These are phyloP conservation scores for Oenanthe oenanthe DNA, from an alignment of 2,113 vertebrate genomes.

Conservation along the genomic window DNA sequence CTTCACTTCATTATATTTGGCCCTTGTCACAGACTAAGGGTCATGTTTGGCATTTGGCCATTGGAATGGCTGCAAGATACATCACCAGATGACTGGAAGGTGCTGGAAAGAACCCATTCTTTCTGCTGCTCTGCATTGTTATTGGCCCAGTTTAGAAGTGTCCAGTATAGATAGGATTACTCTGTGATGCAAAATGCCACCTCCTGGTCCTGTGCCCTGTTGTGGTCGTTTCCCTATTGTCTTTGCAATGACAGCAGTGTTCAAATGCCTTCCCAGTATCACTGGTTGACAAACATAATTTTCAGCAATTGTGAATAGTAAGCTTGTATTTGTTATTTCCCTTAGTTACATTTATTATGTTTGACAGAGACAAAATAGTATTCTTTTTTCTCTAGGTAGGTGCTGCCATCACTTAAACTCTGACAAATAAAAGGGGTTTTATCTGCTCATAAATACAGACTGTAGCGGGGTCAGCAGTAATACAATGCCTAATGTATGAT, in stretches of 20 bases:
- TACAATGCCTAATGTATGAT: not conserved
- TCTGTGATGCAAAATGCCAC: not conserved
- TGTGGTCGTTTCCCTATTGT: fast-evolving
- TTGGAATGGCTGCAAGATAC: not conserved
- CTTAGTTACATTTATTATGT: not conserved
- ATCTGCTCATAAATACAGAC: not conserved
- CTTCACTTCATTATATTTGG: not conserved
- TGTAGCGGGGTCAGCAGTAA: not conserved
- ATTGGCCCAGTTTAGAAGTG: not conserved
- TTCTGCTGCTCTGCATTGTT: not conserved
- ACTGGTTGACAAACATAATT: not conserved
- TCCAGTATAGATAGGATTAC: fast-evolving
- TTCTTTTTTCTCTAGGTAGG: not conserved
- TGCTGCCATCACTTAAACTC: not conserved
- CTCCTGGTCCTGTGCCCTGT: not conserved
- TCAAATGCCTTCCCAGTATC: not conserved
- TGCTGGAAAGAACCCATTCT: not conserved
- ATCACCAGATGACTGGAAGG: not conserved
- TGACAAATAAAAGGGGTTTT: not conserved
- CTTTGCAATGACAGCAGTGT: not conserved
- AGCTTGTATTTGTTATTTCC: not conserved
- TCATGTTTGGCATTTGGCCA: not conserved
- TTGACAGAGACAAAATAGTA: not conserved
- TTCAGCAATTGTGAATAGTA: not conserved
- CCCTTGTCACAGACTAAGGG: not conserved